Conservation (phyloP, 1,140 invertebrate species). For the Dendroctonus ponderosae region DNA sequence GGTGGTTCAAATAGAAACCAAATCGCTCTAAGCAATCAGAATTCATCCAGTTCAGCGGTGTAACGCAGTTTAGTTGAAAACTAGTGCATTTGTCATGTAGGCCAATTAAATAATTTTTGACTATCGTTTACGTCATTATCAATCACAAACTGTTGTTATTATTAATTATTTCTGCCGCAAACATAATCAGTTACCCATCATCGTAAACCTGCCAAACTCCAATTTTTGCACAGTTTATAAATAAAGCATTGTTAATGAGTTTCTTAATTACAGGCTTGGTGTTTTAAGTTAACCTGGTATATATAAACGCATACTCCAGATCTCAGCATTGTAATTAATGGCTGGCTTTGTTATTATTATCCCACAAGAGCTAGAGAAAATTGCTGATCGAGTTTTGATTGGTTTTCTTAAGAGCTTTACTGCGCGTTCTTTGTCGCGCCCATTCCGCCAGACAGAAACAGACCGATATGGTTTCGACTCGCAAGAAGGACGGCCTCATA, state of each 20-base stretch:
- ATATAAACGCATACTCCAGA: conserved; percentile 39
- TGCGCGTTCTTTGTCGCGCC: conserved; percentile 3
- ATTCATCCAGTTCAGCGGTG: no score
- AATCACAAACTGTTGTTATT: background rate
- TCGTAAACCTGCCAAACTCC: conserved; percentile 19
- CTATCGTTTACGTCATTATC: background rate
- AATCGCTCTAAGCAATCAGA: no score
- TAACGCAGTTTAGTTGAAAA: no score
- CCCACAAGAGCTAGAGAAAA: conserved; percentile 46
- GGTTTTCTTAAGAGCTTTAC: conserved; percentile 43
- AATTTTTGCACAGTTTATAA: conserved; percentile 29
- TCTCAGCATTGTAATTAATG: conserved; percentile 46
- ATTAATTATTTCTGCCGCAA: conserved; percentile 5
- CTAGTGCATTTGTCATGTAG: no score
- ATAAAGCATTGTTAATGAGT: conserved; percentile 45
- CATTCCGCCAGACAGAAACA: conserved; percentile 17
- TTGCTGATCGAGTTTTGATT: conserved; percentile 47
- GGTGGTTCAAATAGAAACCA: no score
- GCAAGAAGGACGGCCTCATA: conserved; percentile 37
- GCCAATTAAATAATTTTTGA: no score
- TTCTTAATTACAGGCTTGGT: conserved; percentile 39
- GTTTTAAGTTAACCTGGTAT: conserved; percentile 34
- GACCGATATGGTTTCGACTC: conserved; percentile 10
- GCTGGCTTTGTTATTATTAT: conserved; percentile 47
- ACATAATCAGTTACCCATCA: conserved; percentile 13